phyloP scores from a whole-genome alignment of 2,888 invertebrate species.

The Laspeyria flexula region DNA sequence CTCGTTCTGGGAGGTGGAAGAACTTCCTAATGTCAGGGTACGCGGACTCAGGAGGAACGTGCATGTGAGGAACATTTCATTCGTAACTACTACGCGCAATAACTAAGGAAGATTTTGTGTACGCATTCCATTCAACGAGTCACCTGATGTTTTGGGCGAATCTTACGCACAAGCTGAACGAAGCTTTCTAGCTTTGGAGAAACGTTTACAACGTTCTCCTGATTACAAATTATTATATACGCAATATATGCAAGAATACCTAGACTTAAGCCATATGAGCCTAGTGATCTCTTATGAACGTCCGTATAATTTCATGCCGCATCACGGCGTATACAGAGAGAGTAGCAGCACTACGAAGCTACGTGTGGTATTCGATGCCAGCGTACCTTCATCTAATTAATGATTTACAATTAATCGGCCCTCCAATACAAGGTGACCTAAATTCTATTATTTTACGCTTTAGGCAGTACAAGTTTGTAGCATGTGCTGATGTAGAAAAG shows the following conservation, averaged over 20 bases:
- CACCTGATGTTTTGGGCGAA: conserved; percentile 15
- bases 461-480: conserved; percentile 10
- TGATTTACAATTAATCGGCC: conserved; percentile 14
- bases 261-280: conserved; percentile 15
- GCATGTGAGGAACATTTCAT: conserved; percentile 5
- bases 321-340: conserved; percentile 13
- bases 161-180: not conserved
- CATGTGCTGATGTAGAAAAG: conserved; percentile 5
- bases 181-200: not conserved
- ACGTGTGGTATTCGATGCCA: conserved; percentile 11
- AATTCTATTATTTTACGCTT: conserved; percentile 12
- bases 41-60: conserved; percentile 4
- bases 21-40: not conserved
- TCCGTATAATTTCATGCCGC: conserved; percentile 12
- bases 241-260: conserved; percentile 13
- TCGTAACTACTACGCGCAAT: not conserved
- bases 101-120: conserved; percentile 16
- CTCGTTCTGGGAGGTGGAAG: conserved; percentile 3
- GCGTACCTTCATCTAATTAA: conserved; percentile 3
- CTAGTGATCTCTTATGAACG: not conserved
- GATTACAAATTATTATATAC: conserved; percentile 8
- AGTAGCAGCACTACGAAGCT: conserved; percentile 12
- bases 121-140: conserved; percentile 18
- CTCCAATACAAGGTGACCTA: conserved; percentile 11
- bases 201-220: not conserved